A percentile compares a stretch with the other conserved stretches of the same genome.
Evolutionary conservation across 2,113 vertebrate species (phyloP).

Genomic region (Maccullochella peelii): DNA sequence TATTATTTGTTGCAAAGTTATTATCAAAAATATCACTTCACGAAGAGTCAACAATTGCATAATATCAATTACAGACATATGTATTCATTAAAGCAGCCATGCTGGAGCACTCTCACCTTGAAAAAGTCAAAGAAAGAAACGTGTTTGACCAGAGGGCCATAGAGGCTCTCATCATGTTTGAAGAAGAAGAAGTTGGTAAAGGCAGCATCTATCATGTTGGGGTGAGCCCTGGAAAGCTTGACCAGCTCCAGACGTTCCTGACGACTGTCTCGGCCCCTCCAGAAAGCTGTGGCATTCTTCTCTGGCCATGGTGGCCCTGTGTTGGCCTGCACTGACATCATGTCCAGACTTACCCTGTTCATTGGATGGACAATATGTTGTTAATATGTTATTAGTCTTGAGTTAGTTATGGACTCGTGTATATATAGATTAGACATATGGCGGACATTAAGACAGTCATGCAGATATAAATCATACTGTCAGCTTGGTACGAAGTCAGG

Average conservation of each 20-base stretch:
- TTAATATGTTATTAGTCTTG: neutral
- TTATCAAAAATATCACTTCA: neutral
- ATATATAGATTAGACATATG: too few species aligned
- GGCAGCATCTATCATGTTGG: conserved; percentile 92
- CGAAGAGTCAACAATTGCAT: neutral
- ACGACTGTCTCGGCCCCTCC: conserved; percentile 97
- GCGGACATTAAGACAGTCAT: neutral
- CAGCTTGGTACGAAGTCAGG: too few species aligned
- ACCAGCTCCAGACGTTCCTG: conserved; percentile 96
- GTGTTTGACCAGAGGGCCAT: conserved; percentile 97
- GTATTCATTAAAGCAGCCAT: neutral
- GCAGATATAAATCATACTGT: neutral
- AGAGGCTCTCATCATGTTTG: conserved; percentile 93
- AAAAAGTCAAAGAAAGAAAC: conserved; percentile 99
- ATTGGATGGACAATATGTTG: neutral
- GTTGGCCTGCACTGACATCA: conserved; percentile 98
- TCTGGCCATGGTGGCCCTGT: conserved; percentile 91
- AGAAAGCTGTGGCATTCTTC: conserved; percentile 93
- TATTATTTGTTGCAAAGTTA: neutral
- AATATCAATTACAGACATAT: neutral
- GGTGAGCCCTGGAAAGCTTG: conserved; percentile 90
- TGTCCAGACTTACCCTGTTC: conserved; percentile 95
- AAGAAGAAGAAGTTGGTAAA: conserved; percentile 99
- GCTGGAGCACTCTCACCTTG: conserved; percentile 87
- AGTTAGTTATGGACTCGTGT: neutral